A percentile compares a stretch with the other conserved stretches of the same genome.
Evolutionary conservation across 2,113 vertebrate genomes (phyloP).

Genomic region (Ceyx melanurus): DNA sequence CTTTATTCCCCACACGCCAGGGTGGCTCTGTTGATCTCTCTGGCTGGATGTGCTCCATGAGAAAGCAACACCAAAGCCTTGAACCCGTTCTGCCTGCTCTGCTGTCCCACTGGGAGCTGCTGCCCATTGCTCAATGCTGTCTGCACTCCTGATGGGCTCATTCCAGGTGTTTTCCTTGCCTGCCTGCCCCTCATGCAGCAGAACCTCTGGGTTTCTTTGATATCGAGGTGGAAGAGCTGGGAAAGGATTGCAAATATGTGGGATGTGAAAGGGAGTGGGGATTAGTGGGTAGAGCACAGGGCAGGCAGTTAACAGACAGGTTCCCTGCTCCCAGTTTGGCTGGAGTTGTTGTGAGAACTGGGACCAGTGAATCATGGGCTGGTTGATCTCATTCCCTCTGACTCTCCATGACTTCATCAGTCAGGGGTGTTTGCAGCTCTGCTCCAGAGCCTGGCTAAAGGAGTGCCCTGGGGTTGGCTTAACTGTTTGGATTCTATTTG

Average conservation of each 20-base stretch:
- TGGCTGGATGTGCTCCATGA: neutral
- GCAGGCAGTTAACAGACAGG: neutral
- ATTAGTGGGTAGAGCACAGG: conserved; percentile 12
- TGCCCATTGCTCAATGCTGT: neutral
- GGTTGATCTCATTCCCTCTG: conserved; percentile 15
- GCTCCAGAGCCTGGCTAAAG: conserved; percentile 28
- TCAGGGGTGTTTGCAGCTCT: conserved; percentile 1
- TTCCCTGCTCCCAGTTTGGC: neutral
- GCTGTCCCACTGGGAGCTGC: neutral
- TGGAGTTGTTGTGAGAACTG: neutral
- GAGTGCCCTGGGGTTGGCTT: conserved; percentile 37
- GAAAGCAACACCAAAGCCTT: neutral
- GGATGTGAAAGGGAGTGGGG: neutral
- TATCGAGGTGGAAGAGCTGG: neutral
- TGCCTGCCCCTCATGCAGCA: fast-evolving
- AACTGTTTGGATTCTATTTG: conserved; percentile 55
- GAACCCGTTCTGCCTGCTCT: conserved; percentile 30
- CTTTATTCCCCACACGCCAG: neutral
- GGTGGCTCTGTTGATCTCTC: neutral
- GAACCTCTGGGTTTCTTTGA: neutral
- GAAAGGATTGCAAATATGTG: neutral
- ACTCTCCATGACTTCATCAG: conserved; percentile 56
- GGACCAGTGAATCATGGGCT: conserved; percentile 39
- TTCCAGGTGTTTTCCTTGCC: neutral
- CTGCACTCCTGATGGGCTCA: fast-evolving